phyloP scores from a whole-genome alignment of 2,113 vertebrate species.

The Thymallus thymallus region DNA sequence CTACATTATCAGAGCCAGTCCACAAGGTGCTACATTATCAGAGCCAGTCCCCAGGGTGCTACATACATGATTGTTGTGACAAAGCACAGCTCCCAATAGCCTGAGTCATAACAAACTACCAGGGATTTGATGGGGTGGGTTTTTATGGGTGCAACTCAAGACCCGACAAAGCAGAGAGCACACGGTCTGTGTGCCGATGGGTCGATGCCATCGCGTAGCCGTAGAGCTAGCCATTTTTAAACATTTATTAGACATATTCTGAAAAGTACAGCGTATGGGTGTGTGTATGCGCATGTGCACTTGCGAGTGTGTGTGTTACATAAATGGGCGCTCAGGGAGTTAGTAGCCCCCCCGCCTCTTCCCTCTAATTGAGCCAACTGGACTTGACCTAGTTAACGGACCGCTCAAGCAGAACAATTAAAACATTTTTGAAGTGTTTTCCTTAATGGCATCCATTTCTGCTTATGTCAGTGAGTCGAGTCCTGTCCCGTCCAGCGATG shows the following conservation, averaged over 20 bases:
- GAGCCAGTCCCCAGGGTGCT: not conserved
- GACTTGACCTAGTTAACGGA: conserved; percentile 70
- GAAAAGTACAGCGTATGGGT: conserved; percentile 16
- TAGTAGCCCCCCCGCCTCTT: conserved; percentile 20
- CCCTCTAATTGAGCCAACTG: conserved; percentile 63
- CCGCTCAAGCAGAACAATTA: conserved; percentile 68
- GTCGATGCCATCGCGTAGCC: conserved; percentile 27
- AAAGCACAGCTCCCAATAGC: not conserved
- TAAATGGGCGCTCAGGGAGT: too few species aligned
- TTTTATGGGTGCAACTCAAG: conserved; percentile 43
- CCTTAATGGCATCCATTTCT: conserved; percentile 54
- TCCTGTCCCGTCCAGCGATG: conserved; percentile 16
- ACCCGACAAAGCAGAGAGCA: conserved; percentile 68
- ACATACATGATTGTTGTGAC: not conserved
- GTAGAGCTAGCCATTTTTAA: conserved; percentile 13
- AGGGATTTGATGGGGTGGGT: not conserved
- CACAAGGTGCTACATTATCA: too few species aligned
- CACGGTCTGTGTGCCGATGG: conserved; percentile 60
- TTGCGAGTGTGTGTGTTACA: too few species aligned
- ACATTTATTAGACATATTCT: conserved; percentile 32
- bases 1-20: too few species aligned
- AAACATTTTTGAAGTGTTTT: conserved; percentile 49
- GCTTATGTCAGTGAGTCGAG: conserved; percentile 7
- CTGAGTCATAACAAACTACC: not conserved
- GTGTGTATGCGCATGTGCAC: too few species aligned